phyloP scores from a whole-genome alignment of 2,113 vertebrate genomes.

The Antigone vipio region DNA sequence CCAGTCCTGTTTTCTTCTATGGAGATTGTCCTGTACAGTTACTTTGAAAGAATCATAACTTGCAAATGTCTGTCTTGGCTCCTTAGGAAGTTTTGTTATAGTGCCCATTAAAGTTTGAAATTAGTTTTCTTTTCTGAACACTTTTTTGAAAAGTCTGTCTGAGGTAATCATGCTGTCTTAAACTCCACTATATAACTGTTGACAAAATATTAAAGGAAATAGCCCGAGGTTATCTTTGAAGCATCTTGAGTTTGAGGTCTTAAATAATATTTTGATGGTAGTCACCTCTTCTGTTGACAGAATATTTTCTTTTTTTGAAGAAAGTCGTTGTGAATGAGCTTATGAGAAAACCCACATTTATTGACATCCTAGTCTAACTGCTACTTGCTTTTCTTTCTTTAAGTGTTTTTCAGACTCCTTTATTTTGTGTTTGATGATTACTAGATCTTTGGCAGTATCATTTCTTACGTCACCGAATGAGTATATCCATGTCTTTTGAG shows the following conservation, averaged over 20 bases:
- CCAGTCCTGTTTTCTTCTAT: background rate
- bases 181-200: background rate
- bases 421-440: background rate
- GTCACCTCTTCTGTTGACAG: background rate
- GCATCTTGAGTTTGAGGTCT: background rate
- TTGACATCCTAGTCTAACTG: background rate
- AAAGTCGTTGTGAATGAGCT: background rate
- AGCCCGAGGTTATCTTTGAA: background rate
- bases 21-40: background rate
- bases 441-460: background rate
- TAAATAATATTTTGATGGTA: background rate
- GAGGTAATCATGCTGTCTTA: background rate
- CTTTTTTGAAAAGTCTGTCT: background rate
- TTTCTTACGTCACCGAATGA: background rate
- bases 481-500: background rate
- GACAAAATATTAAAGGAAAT: background rate
- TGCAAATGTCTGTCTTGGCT: background rate
- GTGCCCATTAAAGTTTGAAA: background rate
- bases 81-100: background rate
- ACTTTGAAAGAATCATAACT: background rate
- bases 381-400: background rate
- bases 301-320: background rate
- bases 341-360: background rate
- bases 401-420: background rate
- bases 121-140: background rate